phyloP scores from a whole-genome alignment of 2,113 vertebrate species.

The Hydrolagus affinis region DNA sequence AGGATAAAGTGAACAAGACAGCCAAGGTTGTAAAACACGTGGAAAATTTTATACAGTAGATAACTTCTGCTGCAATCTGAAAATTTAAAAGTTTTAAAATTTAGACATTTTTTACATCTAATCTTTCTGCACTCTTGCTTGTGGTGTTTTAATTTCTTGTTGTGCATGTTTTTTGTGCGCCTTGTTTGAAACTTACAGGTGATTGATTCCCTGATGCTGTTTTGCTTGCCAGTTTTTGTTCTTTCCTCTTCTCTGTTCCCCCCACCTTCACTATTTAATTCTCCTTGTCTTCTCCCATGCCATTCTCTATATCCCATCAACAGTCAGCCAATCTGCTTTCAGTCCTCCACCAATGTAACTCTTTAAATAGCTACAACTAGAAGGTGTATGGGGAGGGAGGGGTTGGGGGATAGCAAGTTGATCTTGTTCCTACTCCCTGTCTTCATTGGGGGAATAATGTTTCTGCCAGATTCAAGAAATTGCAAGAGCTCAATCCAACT shows the following conservation, averaged over 20 bases:
- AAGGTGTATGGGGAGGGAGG: not conserved
- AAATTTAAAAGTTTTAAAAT: constrained; percentile 22
- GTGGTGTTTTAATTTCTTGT: constrained; percentile 8
- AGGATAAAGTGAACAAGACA: constrained; percentile 95
- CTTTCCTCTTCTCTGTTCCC: not conserved
- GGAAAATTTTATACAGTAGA: constrained; percentile 68
- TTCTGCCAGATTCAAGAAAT: not conserved
- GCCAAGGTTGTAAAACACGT: constrained; percentile 90
- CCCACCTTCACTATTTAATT: not conserved
- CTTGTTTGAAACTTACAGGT: not conserved
- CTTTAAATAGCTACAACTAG: not conserved
- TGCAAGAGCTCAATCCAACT: not conserved
- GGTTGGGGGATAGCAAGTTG: not conserved
- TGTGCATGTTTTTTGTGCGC: constrained; percentile 21
- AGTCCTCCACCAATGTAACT: not conserved
- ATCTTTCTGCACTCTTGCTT: constrained; percentile 20
- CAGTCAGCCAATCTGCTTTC: not conserved
- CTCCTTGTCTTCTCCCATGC: not conserved
- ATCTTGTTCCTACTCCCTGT: not conserved
- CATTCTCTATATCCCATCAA: not conserved
- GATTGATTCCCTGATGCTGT: not conserved
- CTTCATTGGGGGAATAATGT: not conserved
- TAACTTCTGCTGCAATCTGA: constrained; percentile 68
- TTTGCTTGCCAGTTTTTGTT: constrained; percentile 23
- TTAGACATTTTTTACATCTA: not conserved